Evolutionary conservation across 2,797 vertebrate species (phyloP), one percentile per base, ranked within the genome.

Genomic region (Pipistrellus pygmaeus): DNA sequence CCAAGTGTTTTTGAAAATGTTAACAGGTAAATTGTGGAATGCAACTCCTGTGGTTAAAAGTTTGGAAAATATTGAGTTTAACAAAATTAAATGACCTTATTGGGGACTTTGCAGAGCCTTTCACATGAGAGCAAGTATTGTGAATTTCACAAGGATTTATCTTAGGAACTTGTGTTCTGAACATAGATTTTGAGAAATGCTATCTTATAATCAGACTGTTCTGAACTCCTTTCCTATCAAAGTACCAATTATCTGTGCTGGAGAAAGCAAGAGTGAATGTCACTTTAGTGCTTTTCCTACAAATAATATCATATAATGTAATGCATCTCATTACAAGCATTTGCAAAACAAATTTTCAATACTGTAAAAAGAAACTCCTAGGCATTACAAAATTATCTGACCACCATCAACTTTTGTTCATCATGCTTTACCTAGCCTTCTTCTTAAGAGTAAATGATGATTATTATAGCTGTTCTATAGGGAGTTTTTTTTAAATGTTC

Each of bases 1-100:
- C 32, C 44, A n/a, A 82, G 27, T 48, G 18, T 76, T 88, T 88
- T 21, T 10, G 2, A n/a, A n/a, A 81, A 90, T 35, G 4, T 60
- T 76, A 60, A 77, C 9, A 71, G 51, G 41, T 71, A 12, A 57
- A 8, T 0, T 71, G 6, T 51, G 17, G 30, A 68, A 92, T 48
- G 27, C 4, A 57, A 60, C 66, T n/a, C 14, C 76, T 76, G 5
- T 69, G 32, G 85, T 73, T 82, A 90, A 85, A 68, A 77, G 18
- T 82, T 57, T 92, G 69, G 25, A 85, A 88, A 83, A 86, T 25
- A 51, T 27, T 51, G 14, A 85, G 8, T 51, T 90, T 53, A 88
- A 64, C 30, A 76, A 91, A 90, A 81, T 35, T 30, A 88, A 75
- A 23, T 68, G 13, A 30, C 32, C 53, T 88, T 53, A 60, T 21